A percentile compares a stretch with the other conserved stretches of the same genome.
These are phyloP conservation scores for Apamea monoglypha DNA, from an alignment of 2,888 invertebrate species.

Conservation along the genomic window DNA sequence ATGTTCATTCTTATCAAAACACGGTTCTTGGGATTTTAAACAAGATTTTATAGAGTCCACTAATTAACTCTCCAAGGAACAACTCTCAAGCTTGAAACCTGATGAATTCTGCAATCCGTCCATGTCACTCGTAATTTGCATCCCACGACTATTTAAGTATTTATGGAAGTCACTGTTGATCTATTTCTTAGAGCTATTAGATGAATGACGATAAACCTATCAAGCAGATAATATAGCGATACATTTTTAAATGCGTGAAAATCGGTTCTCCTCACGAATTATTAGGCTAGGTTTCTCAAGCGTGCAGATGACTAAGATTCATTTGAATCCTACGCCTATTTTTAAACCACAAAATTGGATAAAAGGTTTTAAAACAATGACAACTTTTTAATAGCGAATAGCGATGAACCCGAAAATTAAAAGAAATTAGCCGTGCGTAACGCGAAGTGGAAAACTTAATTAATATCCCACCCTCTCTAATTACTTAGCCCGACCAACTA, in stretches of 20 bases:
- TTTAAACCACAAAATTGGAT: constrained; percentile 5
- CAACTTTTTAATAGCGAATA: constrained; percentile 26
- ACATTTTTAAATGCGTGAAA: constrained; percentile 39
- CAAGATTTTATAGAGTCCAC: constrained; percentile 7
- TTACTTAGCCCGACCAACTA: constrained; percentile 58
- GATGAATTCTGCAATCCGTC: constrained; percentile 28
- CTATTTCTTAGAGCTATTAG: constrained; percentile 30
- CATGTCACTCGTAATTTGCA: constrained; percentile 28
- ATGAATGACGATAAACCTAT: constrained; percentile 17
- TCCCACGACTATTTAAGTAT: constrained; percentile 26
- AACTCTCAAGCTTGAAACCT: constrained; percentile 8
- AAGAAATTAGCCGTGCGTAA: constrained; percentile 38
- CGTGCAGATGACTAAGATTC: constrained; percentile 8
- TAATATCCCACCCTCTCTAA: constrained; percentile 60
- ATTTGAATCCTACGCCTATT: constrained; percentile 18
- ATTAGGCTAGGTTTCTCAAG: constrained; percentile 18
- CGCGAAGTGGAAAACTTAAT: constrained; percentile 62
- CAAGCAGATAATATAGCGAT: constrained; percentile 31
- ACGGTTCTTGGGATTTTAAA: not conserved
- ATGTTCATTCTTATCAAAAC: not conserved
- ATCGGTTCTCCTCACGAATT: constrained; percentile 31
- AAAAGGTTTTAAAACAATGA: constrained; percentile 39
- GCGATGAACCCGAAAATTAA: constrained; percentile 25
- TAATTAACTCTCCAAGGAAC: constrained; percentile 25
- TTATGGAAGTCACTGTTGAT: constrained; percentile 24